These are phyloP conservation scores for Glossosoma conforme DNA, from an alignment of 1,140 invertebrate genomes.

Conservation along the genomic window DNA sequence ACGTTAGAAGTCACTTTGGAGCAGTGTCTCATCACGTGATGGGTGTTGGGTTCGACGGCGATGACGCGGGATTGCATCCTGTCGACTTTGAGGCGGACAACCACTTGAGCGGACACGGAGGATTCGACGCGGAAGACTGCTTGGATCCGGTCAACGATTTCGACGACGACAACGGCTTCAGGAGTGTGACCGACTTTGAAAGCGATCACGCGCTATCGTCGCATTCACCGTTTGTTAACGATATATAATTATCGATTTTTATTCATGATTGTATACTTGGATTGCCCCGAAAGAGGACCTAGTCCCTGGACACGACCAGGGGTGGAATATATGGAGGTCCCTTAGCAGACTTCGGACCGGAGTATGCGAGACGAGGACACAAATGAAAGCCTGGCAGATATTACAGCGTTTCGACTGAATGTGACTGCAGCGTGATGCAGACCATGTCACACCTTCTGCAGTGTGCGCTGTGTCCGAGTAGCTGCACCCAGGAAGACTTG, in stretches of 20 bases:
- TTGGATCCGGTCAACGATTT: constrained; percentile 17
- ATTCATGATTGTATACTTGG: too few species aligned
- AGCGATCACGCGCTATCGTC: constrained; percentile 17
- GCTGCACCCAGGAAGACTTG: too few species aligned
- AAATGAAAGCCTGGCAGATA: too few species aligned
- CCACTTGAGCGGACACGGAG: constrained; percentile 10
- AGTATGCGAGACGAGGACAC: too few species aligned
- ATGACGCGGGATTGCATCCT: constrained; percentile 13
- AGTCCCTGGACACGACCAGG: too few species aligned
- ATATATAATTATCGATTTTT: constrained; percentile 9
- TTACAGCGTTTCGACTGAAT: too few species aligned
- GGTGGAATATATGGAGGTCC: too few species aligned
- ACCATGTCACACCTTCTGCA: too few species aligned
- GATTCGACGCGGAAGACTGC: constrained; percentile 20
- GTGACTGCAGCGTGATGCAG: too few species aligned
- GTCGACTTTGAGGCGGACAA: constrained; percentile 26
- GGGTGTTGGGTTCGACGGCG: constrained; percentile 11
- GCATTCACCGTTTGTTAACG: constrained; percentile 24
- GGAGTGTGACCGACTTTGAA: constrained; percentile 24
- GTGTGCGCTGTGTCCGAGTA: too few species aligned
- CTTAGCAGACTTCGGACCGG: too few species aligned
- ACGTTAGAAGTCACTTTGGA: constrained; percentile 13
- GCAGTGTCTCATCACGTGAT: constrained; percentile 6
- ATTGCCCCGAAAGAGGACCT: too few species aligned
- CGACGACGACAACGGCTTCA: constrained; percentile 22